phyloP scores from a whole-genome alignment of 2,113 vertebrate species.

The Actenoides hombroni region DNA sequence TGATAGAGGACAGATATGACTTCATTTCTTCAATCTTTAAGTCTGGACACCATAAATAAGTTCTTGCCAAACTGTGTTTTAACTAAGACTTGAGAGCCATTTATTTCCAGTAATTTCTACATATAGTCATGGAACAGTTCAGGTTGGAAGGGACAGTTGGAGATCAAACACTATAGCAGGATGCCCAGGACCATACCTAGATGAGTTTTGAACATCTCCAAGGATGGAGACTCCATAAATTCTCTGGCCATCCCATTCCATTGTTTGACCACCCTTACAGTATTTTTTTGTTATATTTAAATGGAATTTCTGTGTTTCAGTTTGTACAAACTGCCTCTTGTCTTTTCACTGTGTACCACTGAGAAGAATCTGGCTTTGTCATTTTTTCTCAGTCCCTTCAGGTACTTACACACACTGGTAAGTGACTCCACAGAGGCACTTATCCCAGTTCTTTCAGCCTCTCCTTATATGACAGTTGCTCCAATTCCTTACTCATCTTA shows the following conservation, averaged over 20 bases:
- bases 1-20: neutral
- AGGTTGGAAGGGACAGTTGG: neutral
- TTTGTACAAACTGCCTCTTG: neutral
- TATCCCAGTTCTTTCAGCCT: neutral
- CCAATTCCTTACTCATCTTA: neutral
- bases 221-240: neutral
- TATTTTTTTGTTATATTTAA: neutral
- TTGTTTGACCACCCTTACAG: neutral
- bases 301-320: neutral
- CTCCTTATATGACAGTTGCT: neutral
- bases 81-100: neutral
- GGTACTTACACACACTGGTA: neutral
- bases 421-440: neutral
- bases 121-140: neutral
- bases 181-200: neutral
- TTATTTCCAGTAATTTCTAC: neutral
- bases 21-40: neutral
- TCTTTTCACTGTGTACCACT: neutral
- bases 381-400: neutral
- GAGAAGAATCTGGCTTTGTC: neutral
- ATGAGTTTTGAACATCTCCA: neutral
- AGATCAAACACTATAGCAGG: neutral
- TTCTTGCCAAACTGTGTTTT: neutral
- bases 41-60: neutral
- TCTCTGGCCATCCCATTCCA: neutral